These are phyloP conservation scores for Sinhomidia bicolor DNA, from an alignment of 2,888 invertebrate genomes.

Conservation along the genomic window DNA sequence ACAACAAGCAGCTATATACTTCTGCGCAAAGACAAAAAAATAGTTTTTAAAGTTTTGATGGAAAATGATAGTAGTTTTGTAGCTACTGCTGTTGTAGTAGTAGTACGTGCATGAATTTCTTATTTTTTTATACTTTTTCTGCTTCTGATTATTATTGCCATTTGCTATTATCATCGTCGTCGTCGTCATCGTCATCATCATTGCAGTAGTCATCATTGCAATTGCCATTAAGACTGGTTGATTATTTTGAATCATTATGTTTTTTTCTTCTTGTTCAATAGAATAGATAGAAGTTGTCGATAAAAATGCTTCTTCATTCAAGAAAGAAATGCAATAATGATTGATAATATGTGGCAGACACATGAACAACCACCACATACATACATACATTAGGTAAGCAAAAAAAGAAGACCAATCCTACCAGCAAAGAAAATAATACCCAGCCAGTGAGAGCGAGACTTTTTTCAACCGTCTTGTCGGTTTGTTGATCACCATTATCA, in stretches of 20 bases:
- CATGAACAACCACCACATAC: too few species aligned
- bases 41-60: neutral
- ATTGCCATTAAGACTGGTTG: conserved; percentile 43
- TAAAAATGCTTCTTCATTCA: conserved; percentile 28
- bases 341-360: conserved; percentile 38
- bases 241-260: conserved; percentile 30
- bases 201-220: neutral
- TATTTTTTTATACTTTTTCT: neutral
- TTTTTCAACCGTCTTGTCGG: conserved; percentile 18
- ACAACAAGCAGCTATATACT: neutral
- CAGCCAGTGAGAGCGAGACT: neutral
- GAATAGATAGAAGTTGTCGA: conserved; percentile 3
- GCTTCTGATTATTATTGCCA: conserved; percentile 30
- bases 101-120: conserved; percentile 54
- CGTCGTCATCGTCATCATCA: conserved; percentile 34
- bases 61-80: too few species aligned
- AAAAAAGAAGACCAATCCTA: conserved; percentile 49
- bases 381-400: too few species aligned
- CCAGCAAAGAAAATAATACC: neutral
- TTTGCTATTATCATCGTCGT: conserved; percentile 19
- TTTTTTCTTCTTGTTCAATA: too few species aligned
- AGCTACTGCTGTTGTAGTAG: too few species aligned
- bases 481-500: conserved; percentile 25
- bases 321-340: conserved; percentile 32
- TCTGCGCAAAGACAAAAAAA: conserved; percentile 24